phyloP scores from a whole-genome alignment of 2,797 vertebrate genomes.

The Chrysocyon brachyurus region DNA sequence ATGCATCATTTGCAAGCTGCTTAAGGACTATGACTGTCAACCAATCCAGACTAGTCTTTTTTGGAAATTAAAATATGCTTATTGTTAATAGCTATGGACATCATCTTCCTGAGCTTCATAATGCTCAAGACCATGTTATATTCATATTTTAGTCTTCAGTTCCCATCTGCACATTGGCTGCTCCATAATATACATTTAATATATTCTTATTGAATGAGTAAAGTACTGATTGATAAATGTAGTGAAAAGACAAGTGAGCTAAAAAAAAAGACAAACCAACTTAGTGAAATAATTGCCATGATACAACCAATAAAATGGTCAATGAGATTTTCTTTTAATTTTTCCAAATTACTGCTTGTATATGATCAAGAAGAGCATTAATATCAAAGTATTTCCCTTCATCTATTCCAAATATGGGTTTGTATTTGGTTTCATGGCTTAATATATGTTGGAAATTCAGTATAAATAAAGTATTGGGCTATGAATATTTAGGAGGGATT shows the following conservation, averaged over 20 bases:
- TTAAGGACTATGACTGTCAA: slow-evolving; percentile 53
- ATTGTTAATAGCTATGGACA: slow-evolving; percentile 19
- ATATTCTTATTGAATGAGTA: slow-evolving; percentile 10
- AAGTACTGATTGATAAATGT: slow-evolving; percentile 35
- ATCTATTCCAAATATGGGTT: slow-evolving; percentile 21
- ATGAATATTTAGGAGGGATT: slow-evolving; percentile 42
- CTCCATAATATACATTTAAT: not conserved
- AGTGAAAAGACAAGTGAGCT: not conserved
- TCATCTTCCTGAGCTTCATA: not conserved
- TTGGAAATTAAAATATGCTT: not conserved
- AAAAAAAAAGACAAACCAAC: not conserved
- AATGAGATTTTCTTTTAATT: not conserved
- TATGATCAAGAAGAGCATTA: not conserved
- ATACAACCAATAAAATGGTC: not conserved
- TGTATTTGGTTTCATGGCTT: not conserved
- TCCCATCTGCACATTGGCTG: not conserved
- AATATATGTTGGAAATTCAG: slow-evolving; percentile 9
- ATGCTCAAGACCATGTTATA: not conserved
- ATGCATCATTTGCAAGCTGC: not conserved
- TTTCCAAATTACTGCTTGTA: not conserved
- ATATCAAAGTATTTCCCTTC: slow-evolving; percentile 30
- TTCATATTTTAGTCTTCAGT: not conserved
- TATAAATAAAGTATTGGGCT: not conserved
- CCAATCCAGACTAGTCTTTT: not conserved
- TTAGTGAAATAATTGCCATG: not conserved